Conservation (phyloP, 2,797 vertebrate species). For the Melanotaenia parkinsoni region DNA sequence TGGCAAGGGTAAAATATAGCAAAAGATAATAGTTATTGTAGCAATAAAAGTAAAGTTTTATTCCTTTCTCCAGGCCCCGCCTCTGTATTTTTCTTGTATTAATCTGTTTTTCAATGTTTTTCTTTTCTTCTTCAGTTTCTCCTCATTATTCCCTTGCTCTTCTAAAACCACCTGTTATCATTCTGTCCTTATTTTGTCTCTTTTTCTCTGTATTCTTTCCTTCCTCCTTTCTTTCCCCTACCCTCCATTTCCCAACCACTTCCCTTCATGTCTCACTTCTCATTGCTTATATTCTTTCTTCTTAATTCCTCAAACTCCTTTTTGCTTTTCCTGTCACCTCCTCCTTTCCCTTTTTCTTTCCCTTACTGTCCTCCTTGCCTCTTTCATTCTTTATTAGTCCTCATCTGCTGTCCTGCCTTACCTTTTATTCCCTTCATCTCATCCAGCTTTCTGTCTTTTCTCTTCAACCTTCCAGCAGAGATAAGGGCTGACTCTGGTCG, state of each 20-base stretch:
- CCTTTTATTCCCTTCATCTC: not conserved
- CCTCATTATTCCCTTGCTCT: not conserved
- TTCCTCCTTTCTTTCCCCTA: not conserved
- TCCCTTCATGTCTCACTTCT: not conserved
- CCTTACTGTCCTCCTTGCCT: not conserved
- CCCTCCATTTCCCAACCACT: not conserved
- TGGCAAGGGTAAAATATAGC: too few relatives aligned
- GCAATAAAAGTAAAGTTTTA: too few relatives aligned
- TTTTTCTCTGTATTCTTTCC: not conserved
- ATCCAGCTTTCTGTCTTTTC: not conserved
- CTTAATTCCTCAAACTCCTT: not conserved
- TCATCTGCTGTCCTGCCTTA: not conserved
- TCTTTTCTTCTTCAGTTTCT: not conserved
- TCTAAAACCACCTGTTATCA: not conserved
- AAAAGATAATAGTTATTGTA: too few relatives aligned
- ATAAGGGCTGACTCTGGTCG: slow-evolving; percentile 48
- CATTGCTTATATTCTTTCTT: not conserved
- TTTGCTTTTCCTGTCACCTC: not conserved
- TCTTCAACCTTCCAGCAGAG: slow-evolving; percentile 21
- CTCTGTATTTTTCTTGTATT: not conserved
- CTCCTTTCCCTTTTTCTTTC: not conserved
- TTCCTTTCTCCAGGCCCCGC: not conserved
- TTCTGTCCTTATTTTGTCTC: too few relatives aligned
- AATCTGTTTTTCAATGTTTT: not conserved
- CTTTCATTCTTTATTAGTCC: not conserved